These are phyloP conservation scores for Berghia stephanieae DNA, from an alignment of 1,140 invertebrate species.

Conservation along the genomic window DNA sequence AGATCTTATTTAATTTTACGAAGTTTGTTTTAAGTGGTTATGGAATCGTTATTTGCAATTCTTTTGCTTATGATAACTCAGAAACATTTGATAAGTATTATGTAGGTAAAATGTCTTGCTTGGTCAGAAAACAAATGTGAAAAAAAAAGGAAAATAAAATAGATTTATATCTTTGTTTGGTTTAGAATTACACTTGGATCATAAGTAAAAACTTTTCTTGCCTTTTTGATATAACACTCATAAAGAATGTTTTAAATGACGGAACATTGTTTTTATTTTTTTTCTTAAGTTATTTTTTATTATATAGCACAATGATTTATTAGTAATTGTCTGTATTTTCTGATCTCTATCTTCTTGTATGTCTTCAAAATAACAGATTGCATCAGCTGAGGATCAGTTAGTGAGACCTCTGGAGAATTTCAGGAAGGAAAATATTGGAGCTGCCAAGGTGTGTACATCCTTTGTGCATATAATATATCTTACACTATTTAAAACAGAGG, in stretches of 20 bases:
- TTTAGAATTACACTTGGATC: too few relatives aligned
- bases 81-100: too few relatives aligned
- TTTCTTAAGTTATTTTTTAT: neutral
- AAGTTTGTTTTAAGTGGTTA: too few relatives aligned
- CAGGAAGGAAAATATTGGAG: constrained; percentile 92
- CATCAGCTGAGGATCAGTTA: constrained; percentile 88
- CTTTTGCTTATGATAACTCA: too few relatives aligned
- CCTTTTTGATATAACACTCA: neutral
- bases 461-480: neutral
- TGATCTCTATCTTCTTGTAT: constrained; percentile 29
- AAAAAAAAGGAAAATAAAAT: too few relatives aligned
- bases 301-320: neutral
- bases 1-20: too few relatives aligned
- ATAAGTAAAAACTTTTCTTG: neutral
- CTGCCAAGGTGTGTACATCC: constrained; percentile 79
- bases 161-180: too few relatives aligned
- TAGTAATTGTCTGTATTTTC: neutral
- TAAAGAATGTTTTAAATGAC: neutral
- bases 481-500: neutral
- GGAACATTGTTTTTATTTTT: neutral
- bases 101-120: too few relatives aligned
- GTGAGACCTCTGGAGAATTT: constrained; percentile 91
- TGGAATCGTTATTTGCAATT: too few relatives aligned
- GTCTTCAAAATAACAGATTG: too few relatives aligned
- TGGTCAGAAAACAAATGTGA: too few relatives aligned